A percentile compares a stretch with the other conserved stretches of the same genome.
Evolutionary conservation across 64 coral and sea anemone genomes (phyloP).

Genomic region (Catalaphyllia jardinei): DNA sequence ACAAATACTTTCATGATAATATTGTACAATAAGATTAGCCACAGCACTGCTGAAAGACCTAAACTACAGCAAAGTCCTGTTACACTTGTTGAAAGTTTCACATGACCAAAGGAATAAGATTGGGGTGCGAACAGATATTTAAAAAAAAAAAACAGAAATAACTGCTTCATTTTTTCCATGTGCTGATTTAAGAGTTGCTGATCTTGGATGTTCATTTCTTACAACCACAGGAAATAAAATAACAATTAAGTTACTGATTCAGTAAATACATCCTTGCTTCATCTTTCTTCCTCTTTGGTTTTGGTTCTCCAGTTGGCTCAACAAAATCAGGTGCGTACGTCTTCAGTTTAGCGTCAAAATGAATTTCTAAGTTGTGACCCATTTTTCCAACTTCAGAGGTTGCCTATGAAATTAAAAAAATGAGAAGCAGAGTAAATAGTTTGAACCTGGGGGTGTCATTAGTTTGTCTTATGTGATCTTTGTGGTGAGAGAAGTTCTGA

Average conservation of each 20-base stretch:
- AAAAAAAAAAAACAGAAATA: too few species aligned
- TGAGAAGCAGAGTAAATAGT: neutral
- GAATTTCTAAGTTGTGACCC: slow-evolving; percentile 84
- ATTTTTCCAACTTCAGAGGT: slow-evolving; percentile 97
- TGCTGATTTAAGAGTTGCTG: neutral
- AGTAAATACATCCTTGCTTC: slow-evolving; percentile 29
- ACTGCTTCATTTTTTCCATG: too few species aligned
- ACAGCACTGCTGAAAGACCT: too few species aligned
- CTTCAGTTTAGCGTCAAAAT: slow-evolving; percentile 78
- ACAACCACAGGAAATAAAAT: neutral
- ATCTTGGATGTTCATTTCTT: neutral
- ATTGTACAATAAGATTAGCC: too few species aligned
- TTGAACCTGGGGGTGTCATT: too few species aligned
- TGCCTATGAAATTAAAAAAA: slow-evolving; percentile 58
- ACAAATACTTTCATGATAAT: too few species aligned
- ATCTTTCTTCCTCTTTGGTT: slow-evolving; percentile 44
- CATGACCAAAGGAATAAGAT: too few species aligned
- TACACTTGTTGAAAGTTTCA: too few species aligned
- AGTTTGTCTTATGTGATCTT: too few species aligned
- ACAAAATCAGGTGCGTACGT: slow-evolving; percentile 75
- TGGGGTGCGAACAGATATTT: too few species aligned
- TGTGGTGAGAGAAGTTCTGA: too few species aligned
- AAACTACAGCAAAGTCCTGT: too few species aligned
- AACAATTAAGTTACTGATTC: slow-evolving; percentile 11
- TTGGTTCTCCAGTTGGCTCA: slow-evolving; percentile 57